A percentile compares a stretch with the other conserved stretches of the same genome.
Conservation (phyloP, 92 coral and sea anemone species). For the Metridium senile region DNA sequence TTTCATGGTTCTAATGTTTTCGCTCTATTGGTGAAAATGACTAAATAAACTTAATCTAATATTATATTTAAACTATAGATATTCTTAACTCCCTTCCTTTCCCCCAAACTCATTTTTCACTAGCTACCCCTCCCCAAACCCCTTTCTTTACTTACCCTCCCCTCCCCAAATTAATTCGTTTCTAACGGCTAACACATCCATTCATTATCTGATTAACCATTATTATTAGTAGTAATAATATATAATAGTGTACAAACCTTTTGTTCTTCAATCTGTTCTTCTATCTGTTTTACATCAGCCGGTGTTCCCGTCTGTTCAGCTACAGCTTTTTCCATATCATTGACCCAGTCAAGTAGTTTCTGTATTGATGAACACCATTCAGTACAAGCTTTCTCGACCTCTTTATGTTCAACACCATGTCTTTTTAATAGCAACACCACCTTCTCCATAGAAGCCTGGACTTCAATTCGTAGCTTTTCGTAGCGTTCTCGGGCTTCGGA, state of each 20-base stretch:
- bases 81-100: no score
- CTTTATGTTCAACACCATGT: slow-evolving; percentile 82
- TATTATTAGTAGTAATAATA: no score
- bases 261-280: slow-evolving; percentile 89
- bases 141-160: no score
- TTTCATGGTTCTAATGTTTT: no score
- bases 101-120: no score
- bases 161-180: no score
- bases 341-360: slow-evolving; percentile 94
- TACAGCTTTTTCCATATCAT: slow-evolving; percentile 85
- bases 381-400: slow-evolving; percentile 88
- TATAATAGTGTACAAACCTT: slow-evolving; percentile 78
- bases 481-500: slow-evolving; percentile 70
- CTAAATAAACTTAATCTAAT: no score
- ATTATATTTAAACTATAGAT: no score
- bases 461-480: slow-evolving; percentile 73
- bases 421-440: slow-evolving; percentile 68
- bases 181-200: no score
- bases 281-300: slow-evolving; percentile 79
- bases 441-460: slow-evolving; percentile 71
- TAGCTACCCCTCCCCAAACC: no score
- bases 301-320: slow-evolving; percentile 88
- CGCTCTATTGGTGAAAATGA: no score
- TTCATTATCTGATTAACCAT: no score
- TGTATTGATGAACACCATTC: slow-evolving; percentile 94